A percentile compares a stretch with the other conserved stretches of the same genome.
phyloP scores from a whole-genome alignment of 2,888 invertebrate genomes.

The Pycnomerus fuliginosus region DNA sequence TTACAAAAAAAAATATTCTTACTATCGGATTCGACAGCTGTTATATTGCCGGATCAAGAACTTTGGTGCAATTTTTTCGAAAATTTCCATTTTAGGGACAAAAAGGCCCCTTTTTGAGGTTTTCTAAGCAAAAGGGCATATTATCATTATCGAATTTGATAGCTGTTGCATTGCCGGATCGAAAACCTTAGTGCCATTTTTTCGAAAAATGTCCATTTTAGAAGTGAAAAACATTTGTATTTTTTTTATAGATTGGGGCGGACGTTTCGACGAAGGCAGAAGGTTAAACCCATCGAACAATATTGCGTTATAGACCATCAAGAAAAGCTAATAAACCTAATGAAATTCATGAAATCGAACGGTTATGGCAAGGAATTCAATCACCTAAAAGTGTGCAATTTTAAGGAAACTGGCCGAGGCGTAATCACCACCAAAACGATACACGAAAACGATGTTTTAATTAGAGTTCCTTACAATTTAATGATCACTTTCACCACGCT shows the following conservation, averaged over 20 bases:
- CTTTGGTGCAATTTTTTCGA: too few relatives aligned
- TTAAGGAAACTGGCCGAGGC: constrained; percentile 72
- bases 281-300: constrained; percentile 2
- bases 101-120: too few relatives aligned
- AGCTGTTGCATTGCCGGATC: too few relatives aligned
- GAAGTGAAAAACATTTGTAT: too few relatives aligned
- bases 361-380: constrained; percentile 34
- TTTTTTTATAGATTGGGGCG: constrained; percentile 23
- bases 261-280: constrained; percentile 10
- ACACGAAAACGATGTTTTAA: constrained; percentile 59
- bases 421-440: constrained; percentile 63
- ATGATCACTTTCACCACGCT: constrained; percentile 54
- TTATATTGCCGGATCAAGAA: too few relatives aligned
- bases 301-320: constrained; percentile 9
- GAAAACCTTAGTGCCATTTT: too few relatives aligned
- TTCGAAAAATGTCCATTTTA: too few relatives aligned
- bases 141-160: too few relatives aligned
- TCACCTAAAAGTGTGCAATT: constrained; percentile 60
- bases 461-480: constrained; percentile 61
- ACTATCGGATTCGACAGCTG: too few relatives aligned
- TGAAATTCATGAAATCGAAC: constrained; percentile 19
- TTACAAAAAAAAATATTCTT: too few relatives aligned
- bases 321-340: constrained; percentile 6
- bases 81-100: too few relatives aligned
- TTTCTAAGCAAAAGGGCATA: too few relatives aligned